phyloP scores from a whole-genome alignment of 2,888 invertebrate genomes.

The Caenorhabditis afra region DNA sequence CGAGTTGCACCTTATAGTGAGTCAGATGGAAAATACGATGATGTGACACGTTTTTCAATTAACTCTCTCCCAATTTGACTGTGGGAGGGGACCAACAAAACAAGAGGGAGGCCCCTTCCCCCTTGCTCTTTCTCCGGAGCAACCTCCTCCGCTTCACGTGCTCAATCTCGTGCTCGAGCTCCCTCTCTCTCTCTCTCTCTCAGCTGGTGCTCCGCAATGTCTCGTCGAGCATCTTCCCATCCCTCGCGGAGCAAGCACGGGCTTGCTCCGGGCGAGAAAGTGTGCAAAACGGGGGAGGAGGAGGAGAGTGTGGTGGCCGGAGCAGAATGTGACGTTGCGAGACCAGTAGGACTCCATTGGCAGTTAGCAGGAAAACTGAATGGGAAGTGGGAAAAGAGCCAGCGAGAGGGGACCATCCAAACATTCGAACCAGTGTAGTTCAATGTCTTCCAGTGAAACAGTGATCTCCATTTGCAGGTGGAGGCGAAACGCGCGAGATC shows the following conservation, averaged over 20 bases:
- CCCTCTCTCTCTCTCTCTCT: not conserved
- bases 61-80: no score
- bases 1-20: no score
- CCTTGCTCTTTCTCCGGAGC: no score
- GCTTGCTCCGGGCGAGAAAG: not conserved
- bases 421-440: no score
- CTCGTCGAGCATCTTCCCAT: constrained; percentile 12
- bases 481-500: constrained; percentile 61
- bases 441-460: no score
- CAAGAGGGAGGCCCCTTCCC: not conserved
- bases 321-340: not conserved
- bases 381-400: no score
- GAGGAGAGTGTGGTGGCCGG: not conserved
- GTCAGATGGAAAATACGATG: no score
- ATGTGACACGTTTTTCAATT: no score
- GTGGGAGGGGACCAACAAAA: not conserved
- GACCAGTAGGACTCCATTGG: not conserved
- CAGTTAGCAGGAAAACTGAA: no score
- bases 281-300: constrained; percentile 2
- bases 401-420: no score
- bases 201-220: constrained; percentile 20
- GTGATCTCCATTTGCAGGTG: constrained; percentile 38
- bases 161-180: not conserved
- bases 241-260: not conserved
- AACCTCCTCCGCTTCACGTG: not conserved